Evolutionary conservation across 2,888 invertebrate species (phyloP).

Genomic region (Metacarcinus magister): DNA sequence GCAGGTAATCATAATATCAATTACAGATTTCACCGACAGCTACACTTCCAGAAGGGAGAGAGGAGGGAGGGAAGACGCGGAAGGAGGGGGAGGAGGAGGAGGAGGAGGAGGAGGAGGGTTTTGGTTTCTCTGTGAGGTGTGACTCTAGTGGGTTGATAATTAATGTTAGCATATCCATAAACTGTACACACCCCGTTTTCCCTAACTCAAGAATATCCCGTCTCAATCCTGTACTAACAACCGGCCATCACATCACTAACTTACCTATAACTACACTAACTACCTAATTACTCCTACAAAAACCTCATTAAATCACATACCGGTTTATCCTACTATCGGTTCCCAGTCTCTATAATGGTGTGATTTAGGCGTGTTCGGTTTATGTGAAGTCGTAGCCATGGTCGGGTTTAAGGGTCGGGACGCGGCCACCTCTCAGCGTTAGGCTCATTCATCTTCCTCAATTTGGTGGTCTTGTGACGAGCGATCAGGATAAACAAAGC

Average conservation of each 20-base stretch:
- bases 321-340: background rate
- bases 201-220: background rate
- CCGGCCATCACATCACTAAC: background rate
- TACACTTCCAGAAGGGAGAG: background rate
- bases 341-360: background rate
- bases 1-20: conserved; percentile 61
- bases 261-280: background rate
- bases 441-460: conserved; percentile 76
- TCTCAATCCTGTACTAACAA: background rate
- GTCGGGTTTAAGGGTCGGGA: conserved; percentile 42
- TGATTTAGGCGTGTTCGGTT: background rate
- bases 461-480: conserved; percentile 76
- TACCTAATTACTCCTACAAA: background rate
- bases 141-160: conserved; percentile 74
- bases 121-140: conserved; percentile 64
- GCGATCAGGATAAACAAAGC: conserved; percentile 78
- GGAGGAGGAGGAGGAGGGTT: conserved; percentile 30
- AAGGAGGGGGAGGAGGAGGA: background rate
- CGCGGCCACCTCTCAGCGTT: conserved; percentile 43
- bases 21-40: conserved; percentile 52
- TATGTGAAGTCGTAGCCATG: background rate
- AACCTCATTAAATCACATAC: background rate
- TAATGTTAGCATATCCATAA: conserved; percentile 75
- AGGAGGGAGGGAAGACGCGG: background rate
- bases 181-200: conserved; percentile 69